These are phyloP conservation scores for Trachymyrmex cornetzi DNA, from an alignment of 1,140 invertebrate species.

Conservation along the genomic window DNA sequence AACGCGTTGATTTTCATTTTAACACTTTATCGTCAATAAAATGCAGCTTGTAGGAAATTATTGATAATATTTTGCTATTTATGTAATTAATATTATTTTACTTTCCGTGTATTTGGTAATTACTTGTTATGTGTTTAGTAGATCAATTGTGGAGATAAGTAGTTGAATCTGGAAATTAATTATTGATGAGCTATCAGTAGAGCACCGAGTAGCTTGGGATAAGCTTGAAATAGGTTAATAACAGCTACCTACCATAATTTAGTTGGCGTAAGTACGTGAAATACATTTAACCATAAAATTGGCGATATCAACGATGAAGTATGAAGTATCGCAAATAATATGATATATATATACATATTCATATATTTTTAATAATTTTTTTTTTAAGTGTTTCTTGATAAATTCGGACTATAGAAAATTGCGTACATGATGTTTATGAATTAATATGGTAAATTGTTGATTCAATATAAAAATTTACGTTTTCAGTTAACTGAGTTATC, in stretches of 20 bases:
- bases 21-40: not conserved
- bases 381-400: not conserved
- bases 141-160: constrained; percentile 35
- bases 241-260: constrained; percentile 8
- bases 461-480: not conserved
- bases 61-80: not conserved
- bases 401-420: not conserved
- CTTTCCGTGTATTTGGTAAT: constrained; percentile 15
- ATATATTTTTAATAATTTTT: too few species aligned
- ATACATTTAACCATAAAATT: constrained; percentile 29
- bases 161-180: constrained; percentile 52
- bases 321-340: not conserved
- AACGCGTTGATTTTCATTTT: not conserved
- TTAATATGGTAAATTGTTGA: not conserved
- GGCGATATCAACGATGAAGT: not conserved
- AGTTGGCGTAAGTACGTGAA: not conserved
- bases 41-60: not conserved
- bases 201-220: constrained; percentile 2
- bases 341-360: not conserved
- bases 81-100: constrained; percentile 14
- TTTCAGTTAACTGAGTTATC: not conserved
- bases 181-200: constrained; percentile 43
- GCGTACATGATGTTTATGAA: not conserved
- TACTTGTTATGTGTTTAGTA: not conserved
- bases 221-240: constrained; percentile 38